phyloP scores from a whole-genome alignment of 2,113 vertebrate species.

The Chaetops frenatus region DNA sequence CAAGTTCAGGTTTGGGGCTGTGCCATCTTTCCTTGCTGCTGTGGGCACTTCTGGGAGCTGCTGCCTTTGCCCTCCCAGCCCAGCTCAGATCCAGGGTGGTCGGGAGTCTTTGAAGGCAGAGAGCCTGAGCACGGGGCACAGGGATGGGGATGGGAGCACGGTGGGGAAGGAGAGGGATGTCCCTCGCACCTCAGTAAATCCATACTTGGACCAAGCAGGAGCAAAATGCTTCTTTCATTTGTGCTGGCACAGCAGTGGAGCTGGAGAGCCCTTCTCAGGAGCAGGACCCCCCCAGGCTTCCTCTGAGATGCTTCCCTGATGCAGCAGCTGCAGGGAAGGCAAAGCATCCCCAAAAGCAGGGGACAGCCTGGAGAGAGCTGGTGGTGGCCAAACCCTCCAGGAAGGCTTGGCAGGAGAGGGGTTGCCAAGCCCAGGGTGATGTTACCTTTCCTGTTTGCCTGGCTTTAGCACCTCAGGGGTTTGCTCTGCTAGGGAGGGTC shows the following conservation, averaged over 20 bases:
- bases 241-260: rapidly evolving
- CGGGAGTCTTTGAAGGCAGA: background rate
- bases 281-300: background rate
- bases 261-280: background rate
- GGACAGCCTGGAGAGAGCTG: background rate
- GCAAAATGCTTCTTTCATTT: background rate
- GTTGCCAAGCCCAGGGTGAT: background rate
- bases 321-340: background rate
- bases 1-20: background rate
- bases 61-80: background rate
- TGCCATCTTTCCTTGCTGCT: background rate
- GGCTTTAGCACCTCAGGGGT: background rate
- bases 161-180: background rate
- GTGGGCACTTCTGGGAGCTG: background rate
- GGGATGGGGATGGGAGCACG: rapidly evolving
- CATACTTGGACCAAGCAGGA: background rate
- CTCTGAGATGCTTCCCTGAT: background rate
- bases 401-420: background rate
- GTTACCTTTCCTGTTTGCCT: background rate
- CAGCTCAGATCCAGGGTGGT: rapidly evolving
- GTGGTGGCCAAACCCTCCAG: background rate
- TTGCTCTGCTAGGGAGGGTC: background rate
- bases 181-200: background rate
- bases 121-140: background rate
- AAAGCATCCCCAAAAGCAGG: background rate